A percentile compares a stretch with the other conserved stretches of the same genome.
These are phyloP conservation scores for Harpalus rufipes DNA, from an alignment of 2,888 invertebrate species.

Conservation along the genomic window DNA sequence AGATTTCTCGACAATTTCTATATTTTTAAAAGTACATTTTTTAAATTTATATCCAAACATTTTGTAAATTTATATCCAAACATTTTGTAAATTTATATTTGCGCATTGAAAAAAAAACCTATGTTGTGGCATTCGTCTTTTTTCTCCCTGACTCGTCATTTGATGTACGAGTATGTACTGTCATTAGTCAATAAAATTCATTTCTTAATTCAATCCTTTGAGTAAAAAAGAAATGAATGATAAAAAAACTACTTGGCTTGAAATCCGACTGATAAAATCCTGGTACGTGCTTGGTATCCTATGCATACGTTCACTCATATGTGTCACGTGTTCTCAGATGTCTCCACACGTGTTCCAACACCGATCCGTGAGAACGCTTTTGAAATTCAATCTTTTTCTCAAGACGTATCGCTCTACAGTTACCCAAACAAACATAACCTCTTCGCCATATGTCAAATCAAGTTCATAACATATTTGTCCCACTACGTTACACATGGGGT, in stretches of 20 bases:
- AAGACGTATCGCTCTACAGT: slow-evolving; percentile 68
- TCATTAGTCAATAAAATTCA: background rate
- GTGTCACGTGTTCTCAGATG: slow-evolving; percentile 68
- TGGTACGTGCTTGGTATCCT: slow-evolving; percentile 29
- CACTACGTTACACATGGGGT: slow-evolving; percentile 60
- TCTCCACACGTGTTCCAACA: slow-evolving; percentile 70
- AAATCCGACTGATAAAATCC: slow-evolving; percentile 12
- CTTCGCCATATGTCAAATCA: background rate
- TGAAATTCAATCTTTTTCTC: slow-evolving; percentile 71
- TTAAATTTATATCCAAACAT: too few species aligned
- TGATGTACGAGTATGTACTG: too few species aligned
- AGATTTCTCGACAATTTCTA: too few species aligned
- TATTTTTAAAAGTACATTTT: too few species aligned
- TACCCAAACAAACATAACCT: slow-evolving; percentile 3
- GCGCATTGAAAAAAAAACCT: too few species aligned
- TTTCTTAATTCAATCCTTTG: background rate
- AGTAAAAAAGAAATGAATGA: too few species aligned
- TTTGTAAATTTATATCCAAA: too few species aligned
- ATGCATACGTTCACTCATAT: background rate
- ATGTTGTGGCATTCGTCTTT: too few species aligned
- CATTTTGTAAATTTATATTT: too few species aligned
- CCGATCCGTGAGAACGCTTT: slow-evolving; percentile 70
- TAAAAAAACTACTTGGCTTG: slow-evolving; percentile 4
- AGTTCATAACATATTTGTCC: background rate
- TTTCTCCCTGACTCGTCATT: too few species aligned